phyloP scores from a whole-genome alignment of 2,888 invertebrate species.

The Macropis europaea region DNA sequence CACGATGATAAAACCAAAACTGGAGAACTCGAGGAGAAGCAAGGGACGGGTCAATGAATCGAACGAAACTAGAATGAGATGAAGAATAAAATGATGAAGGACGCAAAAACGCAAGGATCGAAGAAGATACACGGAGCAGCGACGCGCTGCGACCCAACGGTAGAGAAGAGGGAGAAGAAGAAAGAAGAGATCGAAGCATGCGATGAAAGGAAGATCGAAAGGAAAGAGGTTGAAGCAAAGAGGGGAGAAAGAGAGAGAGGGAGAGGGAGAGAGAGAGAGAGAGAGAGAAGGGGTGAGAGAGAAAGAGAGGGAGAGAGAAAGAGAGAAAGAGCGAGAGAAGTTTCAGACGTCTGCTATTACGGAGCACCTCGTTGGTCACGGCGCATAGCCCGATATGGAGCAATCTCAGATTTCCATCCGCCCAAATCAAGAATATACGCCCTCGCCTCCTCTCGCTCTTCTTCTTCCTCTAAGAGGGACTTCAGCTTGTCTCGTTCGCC shows the following conservation, averaged over 20 bases:
- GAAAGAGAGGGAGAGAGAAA: conserved; percentile 7
- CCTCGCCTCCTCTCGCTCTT: conserved; percentile 72
- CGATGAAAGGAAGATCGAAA: background rate
- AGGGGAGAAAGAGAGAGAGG: background rate
- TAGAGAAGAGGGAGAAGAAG: background rate
- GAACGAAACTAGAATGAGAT: too few relatives aligned
- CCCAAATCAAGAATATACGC: conserved; percentile 84
- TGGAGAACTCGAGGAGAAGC: too few relatives aligned
- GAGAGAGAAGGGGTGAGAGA: conserved; percentile 18
- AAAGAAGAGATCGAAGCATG: background rate
- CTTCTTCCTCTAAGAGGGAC: conserved; percentile 49
- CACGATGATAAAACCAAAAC: too few relatives aligned
- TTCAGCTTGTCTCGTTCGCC: conserved; percentile 26
- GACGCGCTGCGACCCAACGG: background rate
- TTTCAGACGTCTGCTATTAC: conserved; percentile 72
- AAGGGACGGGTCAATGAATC: too few relatives aligned
- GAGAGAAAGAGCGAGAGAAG: conserved; percentile 21
- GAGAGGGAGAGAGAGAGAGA: conserved; percentile 16
- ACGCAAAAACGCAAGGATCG: background rate
- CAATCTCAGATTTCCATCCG: conserved; percentile 86
- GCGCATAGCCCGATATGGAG: conserved; percentile 84
- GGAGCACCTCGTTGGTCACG: conserved; percentile 73
- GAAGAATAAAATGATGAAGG: background rate
- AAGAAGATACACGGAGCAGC: conserved; percentile 12
- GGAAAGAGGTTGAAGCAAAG: background rate